Percentiles rank a stretch among this genome's conserved stretches.
Conservation (phyloP, 2,113 vertebrate species). For the Chascanopsetta lugubris region DNA sequence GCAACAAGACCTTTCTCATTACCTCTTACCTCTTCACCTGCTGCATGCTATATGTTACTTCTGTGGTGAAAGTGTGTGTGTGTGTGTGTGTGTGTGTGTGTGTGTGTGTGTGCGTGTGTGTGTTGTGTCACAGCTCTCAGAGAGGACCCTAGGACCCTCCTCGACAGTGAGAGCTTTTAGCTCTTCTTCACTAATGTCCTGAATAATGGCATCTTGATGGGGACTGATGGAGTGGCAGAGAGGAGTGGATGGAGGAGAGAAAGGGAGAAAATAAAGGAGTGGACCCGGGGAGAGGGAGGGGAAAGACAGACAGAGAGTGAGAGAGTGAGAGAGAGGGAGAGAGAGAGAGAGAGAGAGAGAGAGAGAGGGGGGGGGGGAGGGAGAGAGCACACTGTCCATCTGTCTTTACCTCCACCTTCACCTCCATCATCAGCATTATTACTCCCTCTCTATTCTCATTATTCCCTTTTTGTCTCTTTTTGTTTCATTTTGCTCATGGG, state of each 20-base stretch:
- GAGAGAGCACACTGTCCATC: constrained; percentile 58
- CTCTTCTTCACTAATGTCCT: constrained; percentile 84
- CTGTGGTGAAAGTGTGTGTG: constrained; percentile 43
- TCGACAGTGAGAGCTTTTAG: constrained; percentile 85
- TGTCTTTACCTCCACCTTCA: constrained; percentile 63
- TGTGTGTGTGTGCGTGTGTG: constrained; percentile 1
- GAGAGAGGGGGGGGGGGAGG: constrained; percentile 16
- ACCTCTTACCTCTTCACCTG: constrained; percentile 70
- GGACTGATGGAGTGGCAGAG: constrained; percentile 42
- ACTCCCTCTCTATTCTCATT: constrained; percentile 72
- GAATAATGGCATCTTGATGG: constrained; percentile 85
- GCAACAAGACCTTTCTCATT: constrained; percentile 70
- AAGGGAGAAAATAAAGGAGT: constrained; percentile 8
- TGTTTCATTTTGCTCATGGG: constrained; percentile 36
- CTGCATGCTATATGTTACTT: constrained; percentile 47
- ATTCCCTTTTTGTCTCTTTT: constrained; percentile 61
- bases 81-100: constrained; percentile 11
- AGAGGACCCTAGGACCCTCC: constrained; percentile 82
- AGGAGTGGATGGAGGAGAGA: constrained; percentile 9
- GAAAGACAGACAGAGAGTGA: constrained; percentile 36
- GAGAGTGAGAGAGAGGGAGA: constrained; percentile 38
- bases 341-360: constrained; percentile 51
- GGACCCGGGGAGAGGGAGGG: neutral
- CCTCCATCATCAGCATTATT: constrained; percentile 66
- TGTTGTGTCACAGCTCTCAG: constrained; percentile 64